These are phyloP conservation scores for Neodontobutis hainanensis DNA, from an alignment of 2,113 vertebrate genomes.

Conservation along the genomic window DNA sequence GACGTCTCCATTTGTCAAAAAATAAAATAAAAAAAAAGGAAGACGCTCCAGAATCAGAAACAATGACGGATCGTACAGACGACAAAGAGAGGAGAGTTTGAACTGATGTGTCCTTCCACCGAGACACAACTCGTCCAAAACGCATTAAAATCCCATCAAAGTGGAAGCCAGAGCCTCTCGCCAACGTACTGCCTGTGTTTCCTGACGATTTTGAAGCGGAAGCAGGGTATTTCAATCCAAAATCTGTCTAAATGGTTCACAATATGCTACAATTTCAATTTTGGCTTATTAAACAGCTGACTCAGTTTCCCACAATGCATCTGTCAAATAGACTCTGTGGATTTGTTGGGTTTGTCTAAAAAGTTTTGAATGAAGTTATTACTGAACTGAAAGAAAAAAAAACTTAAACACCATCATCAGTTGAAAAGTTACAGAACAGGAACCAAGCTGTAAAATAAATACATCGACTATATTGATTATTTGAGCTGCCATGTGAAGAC, in stretches of 20 bases:
- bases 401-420: too few relatives aligned
- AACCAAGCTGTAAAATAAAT: too few relatives aligned
- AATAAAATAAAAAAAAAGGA: background rate
- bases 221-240: background rate
- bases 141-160: slow-evolving; percentile 4
- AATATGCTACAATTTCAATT: background rate
- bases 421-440: too few relatives aligned
- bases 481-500: too few relatives aligned
- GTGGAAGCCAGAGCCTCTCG: background rate
- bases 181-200: background rate
- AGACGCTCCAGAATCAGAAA: background rate
- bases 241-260: background rate
- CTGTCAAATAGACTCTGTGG: background rate
- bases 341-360: too few relatives aligned
- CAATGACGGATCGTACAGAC: background rate
- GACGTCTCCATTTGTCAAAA: slow-evolving; percentile 6
- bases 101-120: too few relatives aligned
- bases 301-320: background rate
- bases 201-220: too few relatives aligned
- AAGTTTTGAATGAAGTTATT: too few relatives aligned
- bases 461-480: too few relatives aligned
- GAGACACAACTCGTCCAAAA: background rate
- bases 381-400: too few relatives aligned
- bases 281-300: background rate
- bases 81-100: background rate